These are phyloP conservation scores for Eclectus roratus DNA, from an alignment of 2,113 vertebrate genomes.

Conservation along the genomic window DNA sequence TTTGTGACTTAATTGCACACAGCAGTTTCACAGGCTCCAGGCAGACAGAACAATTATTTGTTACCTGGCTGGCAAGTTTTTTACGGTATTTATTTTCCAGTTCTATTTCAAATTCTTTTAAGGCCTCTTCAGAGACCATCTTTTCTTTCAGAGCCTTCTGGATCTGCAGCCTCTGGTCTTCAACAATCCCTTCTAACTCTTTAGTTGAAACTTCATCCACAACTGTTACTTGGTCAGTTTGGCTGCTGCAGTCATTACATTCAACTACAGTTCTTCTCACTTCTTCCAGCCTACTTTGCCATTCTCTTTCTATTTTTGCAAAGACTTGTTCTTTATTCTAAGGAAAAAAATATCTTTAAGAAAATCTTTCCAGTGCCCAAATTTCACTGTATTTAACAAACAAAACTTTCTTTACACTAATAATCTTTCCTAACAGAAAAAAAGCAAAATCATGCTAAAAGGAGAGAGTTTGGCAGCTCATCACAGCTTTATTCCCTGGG, in stretches of 20 bases:
- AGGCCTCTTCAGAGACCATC: slow-evolving; percentile 66
- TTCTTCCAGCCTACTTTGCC: slow-evolving; percentile 77
- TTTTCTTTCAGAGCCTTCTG: slow-evolving; percentile 72
- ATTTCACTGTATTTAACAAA: not conserved
- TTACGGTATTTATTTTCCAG: slow-evolving; percentile 77
- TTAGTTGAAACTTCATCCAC: slow-evolving; percentile 5
- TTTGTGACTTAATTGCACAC: not conserved
- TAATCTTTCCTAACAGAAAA: not conserved
- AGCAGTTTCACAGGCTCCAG: not conserved
- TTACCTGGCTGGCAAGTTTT: slow-evolving; percentile 83
- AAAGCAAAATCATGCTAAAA: not conserved
- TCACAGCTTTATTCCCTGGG: not conserved
- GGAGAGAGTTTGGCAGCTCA: not conserved
- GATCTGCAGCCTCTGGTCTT: slow-evolving; percentile 58
- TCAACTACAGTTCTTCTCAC: slow-evolving; percentile 47
- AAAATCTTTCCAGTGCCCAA: slow-evolving; percentile 5
- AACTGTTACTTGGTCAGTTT: slow-evolving; percentile 69
- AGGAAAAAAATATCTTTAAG: slow-evolving; percentile 16
- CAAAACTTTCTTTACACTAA: not conserved
- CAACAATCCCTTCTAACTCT: not conserved
- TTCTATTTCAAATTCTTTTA: slow-evolving; percentile 73
- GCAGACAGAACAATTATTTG: not conserved
- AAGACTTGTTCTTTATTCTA: slow-evolving; percentile 68
- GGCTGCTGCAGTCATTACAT: slow-evolving; percentile 69
- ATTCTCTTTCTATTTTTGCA: slow-evolving; percentile 78